Evolutionary conservation across 2,797 vertebrate genomes (phyloP).

Genomic region (Cossypha polioptera): DNA sequence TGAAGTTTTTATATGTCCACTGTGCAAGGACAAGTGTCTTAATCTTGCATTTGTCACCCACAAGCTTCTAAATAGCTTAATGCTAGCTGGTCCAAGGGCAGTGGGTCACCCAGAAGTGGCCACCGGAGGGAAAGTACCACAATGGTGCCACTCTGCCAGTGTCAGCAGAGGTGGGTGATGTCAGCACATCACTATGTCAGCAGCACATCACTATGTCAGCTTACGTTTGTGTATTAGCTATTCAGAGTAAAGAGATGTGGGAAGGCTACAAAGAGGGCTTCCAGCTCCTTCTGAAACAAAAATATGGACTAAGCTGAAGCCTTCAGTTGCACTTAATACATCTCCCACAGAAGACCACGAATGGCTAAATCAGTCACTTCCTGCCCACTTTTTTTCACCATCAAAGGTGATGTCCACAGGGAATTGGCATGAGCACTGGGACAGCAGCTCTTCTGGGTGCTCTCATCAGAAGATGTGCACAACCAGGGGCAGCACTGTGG

Average conservation of each 20-base stretch:
- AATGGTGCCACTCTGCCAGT: accelerated
- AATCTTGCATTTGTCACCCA: not conserved
- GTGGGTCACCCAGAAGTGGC: not conserved
- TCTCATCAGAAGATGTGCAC: not conserved
- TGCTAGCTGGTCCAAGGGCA: not conserved
- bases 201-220: not conserved
- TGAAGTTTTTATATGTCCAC: not conserved
- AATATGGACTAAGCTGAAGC: not conserved
- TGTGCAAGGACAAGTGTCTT: not conserved
- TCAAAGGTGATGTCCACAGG: not conserved
- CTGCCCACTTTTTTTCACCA: not conserved
- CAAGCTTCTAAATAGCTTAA: not conserved
- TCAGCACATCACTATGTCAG: not conserved
- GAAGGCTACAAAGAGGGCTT: not conserved
- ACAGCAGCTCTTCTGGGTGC: not conserved
- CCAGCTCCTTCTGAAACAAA: not conserved
- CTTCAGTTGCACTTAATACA: not conserved
- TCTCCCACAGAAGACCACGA: not conserved
- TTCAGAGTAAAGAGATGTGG: not conserved
- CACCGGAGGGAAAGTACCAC: not conserved
- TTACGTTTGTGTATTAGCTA: not conserved
- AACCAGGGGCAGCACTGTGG: not conserved
- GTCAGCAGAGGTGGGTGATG: not conserved
- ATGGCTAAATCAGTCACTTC: not conserved
- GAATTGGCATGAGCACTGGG: not conserved